Conservation (phyloP, 2,113 vertebrate species). For the Octodon degus region DNA sequence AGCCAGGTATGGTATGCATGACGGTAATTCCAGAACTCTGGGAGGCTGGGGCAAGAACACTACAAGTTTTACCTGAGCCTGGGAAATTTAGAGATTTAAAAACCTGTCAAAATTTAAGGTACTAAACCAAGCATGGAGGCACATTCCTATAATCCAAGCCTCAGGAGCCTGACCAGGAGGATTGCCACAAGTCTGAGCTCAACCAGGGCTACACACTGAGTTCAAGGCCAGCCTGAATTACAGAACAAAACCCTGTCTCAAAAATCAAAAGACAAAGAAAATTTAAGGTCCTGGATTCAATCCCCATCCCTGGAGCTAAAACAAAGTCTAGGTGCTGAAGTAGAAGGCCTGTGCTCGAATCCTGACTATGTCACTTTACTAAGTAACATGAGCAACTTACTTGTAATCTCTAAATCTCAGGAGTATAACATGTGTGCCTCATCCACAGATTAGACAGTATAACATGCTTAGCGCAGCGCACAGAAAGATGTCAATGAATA, state of each 20-base stretch:
- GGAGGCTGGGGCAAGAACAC: neutral
- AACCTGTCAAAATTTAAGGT: neutral
- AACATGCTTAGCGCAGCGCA: neutral
- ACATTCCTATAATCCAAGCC: too few species aligned
- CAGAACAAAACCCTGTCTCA: neutral
- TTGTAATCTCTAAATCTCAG: neutral
- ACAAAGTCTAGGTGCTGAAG: neutral
- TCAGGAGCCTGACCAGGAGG: too few species aligned
- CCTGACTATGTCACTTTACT: neutral
- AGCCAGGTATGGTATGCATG: neutral
- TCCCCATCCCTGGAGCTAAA: neutral
- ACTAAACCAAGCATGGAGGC: neutral
- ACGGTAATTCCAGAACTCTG: neutral
- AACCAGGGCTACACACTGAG: too few species aligned
- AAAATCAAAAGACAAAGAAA: neutral
- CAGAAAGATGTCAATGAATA: neutral
- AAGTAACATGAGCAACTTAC: neutral
- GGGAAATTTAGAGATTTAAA: neutral
- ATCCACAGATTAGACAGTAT: neutral
- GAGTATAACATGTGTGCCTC: neutral
- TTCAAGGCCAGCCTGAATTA: too few species aligned
- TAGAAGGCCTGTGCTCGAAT: constrained; percentile 4
- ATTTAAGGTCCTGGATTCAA: neutral
- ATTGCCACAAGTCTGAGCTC: too few species aligned
- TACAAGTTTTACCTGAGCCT: neutral